Evolutionary conservation across 1,140 invertebrate species (phyloP), one percentile per base, ranked within the genome.

Genomic region (Leptinotarsa lineolata): DNA sequence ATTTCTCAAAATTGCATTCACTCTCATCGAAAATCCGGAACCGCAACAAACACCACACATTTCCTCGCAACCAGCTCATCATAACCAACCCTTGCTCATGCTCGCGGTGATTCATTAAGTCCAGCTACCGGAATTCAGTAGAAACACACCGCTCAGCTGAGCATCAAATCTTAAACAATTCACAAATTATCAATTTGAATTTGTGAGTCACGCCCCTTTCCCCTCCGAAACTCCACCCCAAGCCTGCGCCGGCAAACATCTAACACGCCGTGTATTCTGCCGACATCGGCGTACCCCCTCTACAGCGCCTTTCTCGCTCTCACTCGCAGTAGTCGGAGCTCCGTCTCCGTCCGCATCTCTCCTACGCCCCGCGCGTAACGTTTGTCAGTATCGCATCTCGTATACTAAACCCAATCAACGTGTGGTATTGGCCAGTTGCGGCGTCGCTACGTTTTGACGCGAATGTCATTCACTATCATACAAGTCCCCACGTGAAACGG

Each of bases 331-430:
- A 63, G 61, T 5, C 30, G 45, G 54, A 12, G 16, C n/a, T 73
- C 66, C 63, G 21, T 79, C 80, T 79, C 76, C 72, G 75, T 76
- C 73, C 70, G 44, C 61, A 76, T 15, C 78, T 78, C 65, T 78
- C 72, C 73, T 72, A 70, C 74, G 60, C 74, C 68, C 64, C 30
- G 61, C 68, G 44, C 18, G 13, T 66, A 75, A 72, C 72, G 54
- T 68, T 74, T 67, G 74, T 70, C 30, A 30, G 73, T 76, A 76
- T 80, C 80, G 77, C 80, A 79, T 80, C 77, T 79, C 76, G 72
- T 68, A 76, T 74, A 81, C 78, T 83, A 83, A 83, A 87, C 85
- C 87, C 87, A 88, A 88, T 88, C 87, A 88, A 88, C 87, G 87
- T 87, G 87, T 88, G 88, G 86, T 86, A 87, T 88, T 88, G 86